phyloP scores from a whole-genome alignment of 2,888 invertebrate species.

The Metalampra italica region DNA sequence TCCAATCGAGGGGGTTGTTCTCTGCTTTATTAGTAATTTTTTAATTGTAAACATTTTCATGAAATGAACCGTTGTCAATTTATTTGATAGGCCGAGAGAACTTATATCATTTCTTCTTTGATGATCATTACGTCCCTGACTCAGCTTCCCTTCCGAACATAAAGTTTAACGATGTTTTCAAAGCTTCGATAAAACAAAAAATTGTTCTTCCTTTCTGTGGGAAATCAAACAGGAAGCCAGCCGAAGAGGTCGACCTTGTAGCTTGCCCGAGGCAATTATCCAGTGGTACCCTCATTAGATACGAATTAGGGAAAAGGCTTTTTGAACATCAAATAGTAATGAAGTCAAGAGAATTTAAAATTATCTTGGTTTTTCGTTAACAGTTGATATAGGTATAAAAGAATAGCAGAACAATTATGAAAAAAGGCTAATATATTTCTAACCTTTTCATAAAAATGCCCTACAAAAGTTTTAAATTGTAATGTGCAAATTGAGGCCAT shows the following conservation, averaged over 20 bases:
- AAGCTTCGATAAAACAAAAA: slow-evolving; percentile 11
- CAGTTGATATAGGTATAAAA: no score
- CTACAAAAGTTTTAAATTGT: background rate
- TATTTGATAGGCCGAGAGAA: no score
- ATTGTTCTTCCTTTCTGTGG: slow-evolving; percentile 4
- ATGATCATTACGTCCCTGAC: slow-evolving; percentile 16
- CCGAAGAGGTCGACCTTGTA: slow-evolving; percentile 2
- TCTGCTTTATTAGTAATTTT: no score
- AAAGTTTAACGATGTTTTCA: slow-evolving; percentile 26
- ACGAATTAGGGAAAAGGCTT: slow-evolving; percentile 9
- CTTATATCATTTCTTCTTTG: no score
- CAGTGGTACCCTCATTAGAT: slow-evolving; percentile 1
- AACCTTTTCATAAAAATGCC: background rate
- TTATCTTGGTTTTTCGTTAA: no score
- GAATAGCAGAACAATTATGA: no score
- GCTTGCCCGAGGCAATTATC: slow-evolving; percentile 8
- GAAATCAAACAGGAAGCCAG: slow-evolving; percentile 5
- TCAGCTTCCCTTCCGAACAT: slow-evolving; percentile 12
- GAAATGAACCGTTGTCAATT: no score
- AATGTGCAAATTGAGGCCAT: background rate
- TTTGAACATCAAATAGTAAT: background rate
- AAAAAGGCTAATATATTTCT: no score
- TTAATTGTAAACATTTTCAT: no score
- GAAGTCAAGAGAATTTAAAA: background rate
- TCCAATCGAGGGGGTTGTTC: no score